Conservation (phyloP, 2,113 vertebrate genomes). For the Hydropotes inermis region DNA sequence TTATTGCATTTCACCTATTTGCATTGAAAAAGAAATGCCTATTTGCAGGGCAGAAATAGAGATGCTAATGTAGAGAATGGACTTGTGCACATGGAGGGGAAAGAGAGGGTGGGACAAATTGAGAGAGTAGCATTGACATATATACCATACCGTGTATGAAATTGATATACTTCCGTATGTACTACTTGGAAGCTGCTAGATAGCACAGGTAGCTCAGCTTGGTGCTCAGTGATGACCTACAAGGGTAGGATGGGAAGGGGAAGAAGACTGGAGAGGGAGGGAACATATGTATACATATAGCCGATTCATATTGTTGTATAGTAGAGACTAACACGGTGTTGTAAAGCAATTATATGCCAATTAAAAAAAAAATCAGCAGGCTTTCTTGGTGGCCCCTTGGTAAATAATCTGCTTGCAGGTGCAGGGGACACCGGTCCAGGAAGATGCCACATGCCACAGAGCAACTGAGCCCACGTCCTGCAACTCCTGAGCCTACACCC, state of each 20-base stretch:
- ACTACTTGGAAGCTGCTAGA: not conserved
- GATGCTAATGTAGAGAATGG: not conserved
- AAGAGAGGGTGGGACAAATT: not conserved
- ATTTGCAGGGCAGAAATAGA: not conserved
- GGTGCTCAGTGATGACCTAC: not conserved
- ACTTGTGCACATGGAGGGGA: not conserved
- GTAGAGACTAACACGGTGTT: not conserved
- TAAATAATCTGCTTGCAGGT: not conserved
- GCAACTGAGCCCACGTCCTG: not conserved
- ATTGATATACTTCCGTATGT: not conserved
- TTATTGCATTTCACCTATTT: conserved; percentile 12
- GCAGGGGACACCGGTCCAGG: not conserved
- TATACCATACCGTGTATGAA: not conserved
- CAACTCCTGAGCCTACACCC: not conserved
- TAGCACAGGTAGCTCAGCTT: not conserved
- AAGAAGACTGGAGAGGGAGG: not conserved
- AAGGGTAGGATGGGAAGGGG: not conserved
- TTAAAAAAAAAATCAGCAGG: not conserved
- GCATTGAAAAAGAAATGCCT: conserved; percentile 12
- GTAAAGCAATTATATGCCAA: not conserved
- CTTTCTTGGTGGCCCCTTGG: not conserved
- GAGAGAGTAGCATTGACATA: not conserved
- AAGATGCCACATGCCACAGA: not conserved
- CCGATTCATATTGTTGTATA: not conserved
- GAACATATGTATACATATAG: not conserved